These are phyloP conservation scores for Sycophila texana DNA, from an alignment of 2,888 invertebrate species.

Conservation along the genomic window DNA sequence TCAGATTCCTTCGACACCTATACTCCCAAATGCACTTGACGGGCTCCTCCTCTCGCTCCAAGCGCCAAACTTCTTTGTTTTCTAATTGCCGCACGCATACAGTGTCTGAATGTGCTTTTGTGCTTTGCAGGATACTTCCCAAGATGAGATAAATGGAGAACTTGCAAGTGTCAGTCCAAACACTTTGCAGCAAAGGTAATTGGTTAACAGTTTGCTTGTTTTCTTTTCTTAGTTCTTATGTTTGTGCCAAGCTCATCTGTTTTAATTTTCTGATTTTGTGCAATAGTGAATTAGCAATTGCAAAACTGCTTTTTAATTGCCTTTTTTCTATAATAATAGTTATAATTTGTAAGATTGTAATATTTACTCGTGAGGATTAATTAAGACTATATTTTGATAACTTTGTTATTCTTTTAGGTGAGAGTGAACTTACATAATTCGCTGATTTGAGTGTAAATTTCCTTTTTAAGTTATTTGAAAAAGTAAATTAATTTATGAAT, in stretches of 20 bases:
- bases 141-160: constrained; percentile 56
- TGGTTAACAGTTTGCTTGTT: neutral
- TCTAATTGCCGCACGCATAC: neutral
- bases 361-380: no score
- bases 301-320: no score
- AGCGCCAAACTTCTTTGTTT: neutral
- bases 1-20: neutral
- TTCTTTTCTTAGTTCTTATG: neutral
- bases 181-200: constrained; percentile 46
- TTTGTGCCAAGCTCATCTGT: neutral
- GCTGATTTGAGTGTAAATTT: no score
- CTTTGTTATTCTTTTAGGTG: no score
- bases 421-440: no score
- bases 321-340: no score
- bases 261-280: neutral
- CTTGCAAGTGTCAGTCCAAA: constrained; percentile 37
- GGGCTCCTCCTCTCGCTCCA: neutral
- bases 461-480: no score
- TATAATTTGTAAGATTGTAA: no score
- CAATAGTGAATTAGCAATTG: neutral
- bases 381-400: no score
- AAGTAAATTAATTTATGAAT: no score
- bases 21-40: neutral
- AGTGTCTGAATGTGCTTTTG: no score
- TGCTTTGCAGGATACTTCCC: constrained; percentile 40